These are phyloP conservation scores for Nezara viridula DNA, from an alignment of 2,888 invertebrate species.

Conservation along the genomic window DNA sequence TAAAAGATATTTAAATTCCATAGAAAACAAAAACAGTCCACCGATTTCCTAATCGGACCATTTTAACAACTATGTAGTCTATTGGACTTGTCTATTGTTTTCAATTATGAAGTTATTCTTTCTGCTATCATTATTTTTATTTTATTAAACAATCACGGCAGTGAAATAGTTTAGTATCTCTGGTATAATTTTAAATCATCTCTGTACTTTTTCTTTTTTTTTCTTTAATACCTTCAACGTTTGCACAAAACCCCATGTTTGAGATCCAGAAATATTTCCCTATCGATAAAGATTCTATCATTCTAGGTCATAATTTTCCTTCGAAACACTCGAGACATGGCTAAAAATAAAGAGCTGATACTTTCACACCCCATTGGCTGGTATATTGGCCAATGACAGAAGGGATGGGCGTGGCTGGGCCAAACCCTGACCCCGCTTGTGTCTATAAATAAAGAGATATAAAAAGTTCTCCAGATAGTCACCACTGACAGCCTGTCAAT, in stretches of 20 bases:
- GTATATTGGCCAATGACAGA: conserved; percentile 26
- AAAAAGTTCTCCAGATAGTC: background rate
- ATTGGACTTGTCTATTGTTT: too few relatives aligned
- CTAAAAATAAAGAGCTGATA: conserved; percentile 1
- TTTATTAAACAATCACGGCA: too few relatives aligned
- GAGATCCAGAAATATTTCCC: background rate
- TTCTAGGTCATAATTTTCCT: background rate
- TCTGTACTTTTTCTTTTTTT: background rate
- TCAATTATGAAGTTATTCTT: too few relatives aligned
- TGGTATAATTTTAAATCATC: too few relatives aligned
- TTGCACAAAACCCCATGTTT: background rate
- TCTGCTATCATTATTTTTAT: too few relatives aligned
- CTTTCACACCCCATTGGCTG: conserved; percentile 23
- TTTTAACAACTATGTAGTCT: too few relatives aligned
- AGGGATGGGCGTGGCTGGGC: conserved; percentile 13
- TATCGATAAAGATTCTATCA: background rate
- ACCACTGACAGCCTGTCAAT: background rate
- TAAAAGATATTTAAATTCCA: too few relatives aligned
- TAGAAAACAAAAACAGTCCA: too few relatives aligned
- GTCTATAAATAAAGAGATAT: conserved; percentile 38
- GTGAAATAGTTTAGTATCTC: too few relatives aligned
- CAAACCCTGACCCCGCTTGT: conserved; percentile 14
- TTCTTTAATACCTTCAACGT: background rate
- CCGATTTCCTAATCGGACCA: too few relatives aligned
- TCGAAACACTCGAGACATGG: background rate